Base-by-base conservation (phyloP, 2,888 invertebrate species). In the Calameuta pallipes region DNA sequence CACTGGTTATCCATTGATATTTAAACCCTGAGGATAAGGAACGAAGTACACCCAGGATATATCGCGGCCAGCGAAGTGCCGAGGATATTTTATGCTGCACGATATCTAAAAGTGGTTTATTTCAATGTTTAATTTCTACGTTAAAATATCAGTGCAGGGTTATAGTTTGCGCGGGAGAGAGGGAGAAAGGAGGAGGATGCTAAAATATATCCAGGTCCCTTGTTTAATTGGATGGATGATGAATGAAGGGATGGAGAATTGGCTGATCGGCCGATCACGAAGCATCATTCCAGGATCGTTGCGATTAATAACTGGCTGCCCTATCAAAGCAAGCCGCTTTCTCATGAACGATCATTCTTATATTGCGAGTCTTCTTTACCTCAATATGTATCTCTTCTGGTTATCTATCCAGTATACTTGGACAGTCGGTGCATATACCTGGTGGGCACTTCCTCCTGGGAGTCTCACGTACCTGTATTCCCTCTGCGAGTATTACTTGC, bases 181-280 rank as follows among this genome's bases (percentile, higher is more conserved):
- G 56, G 6, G 1, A 23, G 56, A 56, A 56, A 9, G 56, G 9
- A 23, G 23, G 56, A 56, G 56, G 56, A 56, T 56, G 2, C 23
- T 56, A 37, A 74, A 74, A 35, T 74, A 34, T 33, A 74, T 74
- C n/a, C 36, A 34, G n/a, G 74, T 11, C 23, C 74, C 31, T 56
- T 30, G 31, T 12, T 74, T 74, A 74, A 74, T 74, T 74, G 74
- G 36, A 74, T 15, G 36, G 74, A 74, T 74, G 74, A 74, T 74
- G 74, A 74, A 74, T 74, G 74, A 74, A 74, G 34, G 74, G 34
- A 74, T 36, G 15, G 74, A 34, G n/a, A 34, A 74, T 74, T 74
- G 13, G 34, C 35, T 6, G 74, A 36, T 74, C 74, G 71, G n/a
- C 74, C 74, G 74, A 36, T 74, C 74, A 37, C 74, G 74, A 37